Evolutionary conservation across 2,797 vertebrate genomes (phyloP).

Genomic region (Eospalax fontanierii): DNA sequence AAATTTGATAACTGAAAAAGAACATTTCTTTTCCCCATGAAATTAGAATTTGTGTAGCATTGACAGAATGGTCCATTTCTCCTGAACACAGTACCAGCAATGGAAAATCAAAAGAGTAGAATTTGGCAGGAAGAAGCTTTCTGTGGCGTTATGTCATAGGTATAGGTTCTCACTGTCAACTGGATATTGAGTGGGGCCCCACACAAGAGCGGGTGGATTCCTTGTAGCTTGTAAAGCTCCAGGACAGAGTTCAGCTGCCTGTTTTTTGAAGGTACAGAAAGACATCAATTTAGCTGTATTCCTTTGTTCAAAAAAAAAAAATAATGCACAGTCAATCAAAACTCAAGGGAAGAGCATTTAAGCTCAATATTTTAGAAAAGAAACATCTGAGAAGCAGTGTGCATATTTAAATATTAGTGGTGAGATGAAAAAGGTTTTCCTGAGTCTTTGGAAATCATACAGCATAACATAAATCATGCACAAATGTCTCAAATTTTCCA

Average conservation of each 20-base stretch:
- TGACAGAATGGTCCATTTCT: background rate
- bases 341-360: background rate
- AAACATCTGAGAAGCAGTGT: background rate
- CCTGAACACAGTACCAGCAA: background rate
- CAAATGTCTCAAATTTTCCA: background rate
- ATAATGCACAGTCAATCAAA: background rate
- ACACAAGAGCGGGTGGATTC: background rate
- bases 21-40: background rate
- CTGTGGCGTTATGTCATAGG: background rate
- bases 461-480: background rate
- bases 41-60: background rate
- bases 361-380: background rate
- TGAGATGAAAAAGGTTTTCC: background rate
- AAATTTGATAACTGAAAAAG: background rate
- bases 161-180: background rate
- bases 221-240: background rate
- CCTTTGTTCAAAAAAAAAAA: background rate
- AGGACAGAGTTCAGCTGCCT: background rate
- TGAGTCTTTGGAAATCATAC: background rate
- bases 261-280: background rate
- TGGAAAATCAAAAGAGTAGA: background rate
- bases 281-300: background rate
- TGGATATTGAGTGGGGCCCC: background rate
- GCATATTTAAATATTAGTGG: background rate
- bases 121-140: too few relatives aligned